These are phyloP conservation scores for Leptopterna dolabrata DNA, from an alignment of 2,888 invertebrate genomes.

Conservation along the genomic window DNA sequence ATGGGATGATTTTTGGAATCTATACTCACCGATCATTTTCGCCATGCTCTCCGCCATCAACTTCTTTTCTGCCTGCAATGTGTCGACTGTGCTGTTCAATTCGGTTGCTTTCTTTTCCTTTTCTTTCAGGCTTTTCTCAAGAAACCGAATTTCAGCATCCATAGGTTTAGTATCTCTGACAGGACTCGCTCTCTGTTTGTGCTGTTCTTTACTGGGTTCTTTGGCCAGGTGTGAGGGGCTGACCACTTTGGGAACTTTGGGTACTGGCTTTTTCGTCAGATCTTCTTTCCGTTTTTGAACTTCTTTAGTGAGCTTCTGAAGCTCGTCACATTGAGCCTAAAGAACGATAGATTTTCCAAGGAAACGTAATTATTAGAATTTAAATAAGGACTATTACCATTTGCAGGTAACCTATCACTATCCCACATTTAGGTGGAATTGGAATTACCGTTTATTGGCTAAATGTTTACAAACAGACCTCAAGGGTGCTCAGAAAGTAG, in stretches of 20 bases:
- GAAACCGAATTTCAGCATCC: background rate
- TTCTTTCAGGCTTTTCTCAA: conserved; percentile 5
- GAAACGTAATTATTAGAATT: no score
- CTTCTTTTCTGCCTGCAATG: conserved; percentile 13
- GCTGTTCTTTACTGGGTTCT: background rate
- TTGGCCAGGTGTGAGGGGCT: background rate
- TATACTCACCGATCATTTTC: conserved; percentile 17
- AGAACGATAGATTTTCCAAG: background rate
- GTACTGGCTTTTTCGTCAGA: background rate
- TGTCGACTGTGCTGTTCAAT: background rate
- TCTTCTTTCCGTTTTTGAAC: conserved; percentile 7
- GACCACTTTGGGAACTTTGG: background rate
- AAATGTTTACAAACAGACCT: no score
- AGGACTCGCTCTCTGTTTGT: background rate
- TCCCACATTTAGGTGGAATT: no score
- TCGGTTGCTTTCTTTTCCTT: conserved; percentile 25
- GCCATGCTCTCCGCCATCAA: conserved; percentile 43
- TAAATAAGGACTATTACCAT: no score
- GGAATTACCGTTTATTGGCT: no score
- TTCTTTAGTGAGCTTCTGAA: conserved; percentile 27
- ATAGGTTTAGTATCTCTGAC: background rate
- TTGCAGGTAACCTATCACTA: no score
- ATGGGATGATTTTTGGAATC: no score
- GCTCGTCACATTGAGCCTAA: conserved; percentile 35
- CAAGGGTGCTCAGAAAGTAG: no score